Conservation (phyloP, 2,113 vertebrate genomes). For the Oncorhynchus keta region DNA sequence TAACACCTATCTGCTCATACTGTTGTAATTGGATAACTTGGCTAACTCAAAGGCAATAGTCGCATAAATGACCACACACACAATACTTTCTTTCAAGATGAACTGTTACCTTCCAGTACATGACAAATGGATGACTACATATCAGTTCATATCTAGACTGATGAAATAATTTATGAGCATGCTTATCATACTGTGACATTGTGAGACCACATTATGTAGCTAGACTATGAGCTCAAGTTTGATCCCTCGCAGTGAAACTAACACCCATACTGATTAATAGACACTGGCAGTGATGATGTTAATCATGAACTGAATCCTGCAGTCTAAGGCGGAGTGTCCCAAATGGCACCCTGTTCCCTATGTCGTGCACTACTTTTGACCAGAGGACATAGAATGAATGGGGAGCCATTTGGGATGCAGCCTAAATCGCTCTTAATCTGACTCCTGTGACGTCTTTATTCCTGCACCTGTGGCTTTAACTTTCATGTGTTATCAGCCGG, state of each 20-base stretch:
- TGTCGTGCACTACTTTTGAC: no score
- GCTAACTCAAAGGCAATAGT: neutral
- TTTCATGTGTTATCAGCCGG: constrained; percentile 36
- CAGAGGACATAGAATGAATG: no score
- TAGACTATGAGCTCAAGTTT: constrained; percentile 54
- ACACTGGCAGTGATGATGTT: constrained; percentile 50
- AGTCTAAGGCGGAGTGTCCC: neutral
- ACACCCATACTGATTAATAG: constrained; percentile 70
- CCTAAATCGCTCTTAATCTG: constrained; percentile 43
- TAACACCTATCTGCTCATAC: neutral
- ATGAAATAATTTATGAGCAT: neutral
- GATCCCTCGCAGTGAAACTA: constrained; percentile 56
- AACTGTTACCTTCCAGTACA: neutral
- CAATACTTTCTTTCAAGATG: no score
- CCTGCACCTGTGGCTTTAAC: constrained; percentile 13
- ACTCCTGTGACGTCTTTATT: constrained; percentile 25
- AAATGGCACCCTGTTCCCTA: no score
- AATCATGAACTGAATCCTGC: constrained; percentile 52
- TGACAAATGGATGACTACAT: neutral
- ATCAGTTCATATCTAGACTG: neutral
- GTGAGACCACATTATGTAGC: constrained; percentile 40
- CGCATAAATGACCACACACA: neutral
- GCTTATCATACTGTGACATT: constrained; percentile 23
- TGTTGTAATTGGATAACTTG: neutral
- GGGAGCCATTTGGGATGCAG: neutral